Base-by-base conservation (phyloP, 2,888 invertebrate genomes). In the Chrysolina americana region DNA sequence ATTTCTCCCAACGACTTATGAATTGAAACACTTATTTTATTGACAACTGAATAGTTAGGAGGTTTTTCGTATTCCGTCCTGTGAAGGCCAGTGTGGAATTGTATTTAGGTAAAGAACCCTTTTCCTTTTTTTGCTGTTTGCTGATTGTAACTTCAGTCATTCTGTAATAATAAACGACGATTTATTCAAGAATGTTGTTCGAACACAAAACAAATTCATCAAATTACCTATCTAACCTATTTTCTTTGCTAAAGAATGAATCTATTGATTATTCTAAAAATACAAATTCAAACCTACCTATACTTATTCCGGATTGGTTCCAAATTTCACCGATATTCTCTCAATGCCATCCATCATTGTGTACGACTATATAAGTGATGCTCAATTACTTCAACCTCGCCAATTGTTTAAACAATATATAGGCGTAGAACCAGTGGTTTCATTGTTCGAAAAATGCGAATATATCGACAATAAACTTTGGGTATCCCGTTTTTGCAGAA, bases 381-480 rank as follows among this genome's bases (percentile, higher is more conserved):
- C 15, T 66, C 36, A 41, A 66, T 66, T 66, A 21, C 2, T 65
- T 44, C 23, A 50, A 50, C 66, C 66, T 66, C 50, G 28, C 23
- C 13, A 47, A 50, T 66, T 50, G 23, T 28, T 59, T 28, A 3
- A 28, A 48, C 48, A 48, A 50, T 15, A 23, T 21, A 48, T n/a
- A 50, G 50, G 66, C 50, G 66, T 66, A 36, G 36, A 36, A 28
- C 36, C 48, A 17, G 17, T 15, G 6, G n/a, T 66, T 50, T 50
- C 36, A 36, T 23, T 50, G 23, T 65, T 23, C 41, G 17, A 41
- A 21, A 17, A 21, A 21, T 1, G 17, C n/a, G 17, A 17, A 17
- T n/a, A 17, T 50, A 50, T 8, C 9, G 17, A 36, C 36, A 36
- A 36, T 36, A 36, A 36, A 36, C 28, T 36, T 36, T 8, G 36